A percentile compares a stretch with the other conserved stretches of the same genome.
Evolutionary conservation across 1,140 invertebrate species (phyloP).

Genomic region (Charaxes varanes): DNA sequence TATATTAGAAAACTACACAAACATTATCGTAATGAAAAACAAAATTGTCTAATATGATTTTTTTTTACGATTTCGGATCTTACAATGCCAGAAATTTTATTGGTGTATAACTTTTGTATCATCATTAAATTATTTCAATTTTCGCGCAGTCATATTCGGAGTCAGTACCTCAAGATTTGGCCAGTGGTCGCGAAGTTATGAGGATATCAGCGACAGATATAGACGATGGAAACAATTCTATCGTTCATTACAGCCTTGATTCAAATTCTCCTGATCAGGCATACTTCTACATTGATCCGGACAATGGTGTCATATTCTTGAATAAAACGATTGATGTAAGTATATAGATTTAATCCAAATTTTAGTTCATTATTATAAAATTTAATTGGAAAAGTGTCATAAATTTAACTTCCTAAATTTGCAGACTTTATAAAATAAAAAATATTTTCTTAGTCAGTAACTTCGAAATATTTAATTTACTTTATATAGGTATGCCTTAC

Average conservation of each 20-base stretch:
- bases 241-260: slow-evolving; percentile 79
- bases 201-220: slow-evolving; percentile 91
- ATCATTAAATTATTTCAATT: slow-evolving; percentile 19
- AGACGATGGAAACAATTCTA: slow-evolving; percentile 90
- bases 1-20: neutral
- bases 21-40: no score
- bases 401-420: no score
- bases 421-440: no score
- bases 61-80: no score
- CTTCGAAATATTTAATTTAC: no score
- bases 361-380: neutral
- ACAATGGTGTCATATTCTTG: slow-evolving; percentile 86
- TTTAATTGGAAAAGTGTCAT: slow-evolving; percentile 1
- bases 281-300: slow-evolving; percentile 85
- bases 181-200: slow-evolving; percentile 84
- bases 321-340: slow-evolving; percentile 82
- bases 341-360: slow-evolving; percentile 34
- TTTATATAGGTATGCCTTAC: no score
- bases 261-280: slow-evolving; percentile 75
- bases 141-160: slow-evolving; percentile 80
- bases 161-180: slow-evolving; percentile 84
- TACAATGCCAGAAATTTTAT: no score
- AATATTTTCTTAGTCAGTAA: no score
- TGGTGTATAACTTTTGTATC: no score
- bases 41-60: no score